These are phyloP conservation scores for Andrena flavipes DNA, from an alignment of 2,888 invertebrate species.

Conservation along the genomic window DNA sequence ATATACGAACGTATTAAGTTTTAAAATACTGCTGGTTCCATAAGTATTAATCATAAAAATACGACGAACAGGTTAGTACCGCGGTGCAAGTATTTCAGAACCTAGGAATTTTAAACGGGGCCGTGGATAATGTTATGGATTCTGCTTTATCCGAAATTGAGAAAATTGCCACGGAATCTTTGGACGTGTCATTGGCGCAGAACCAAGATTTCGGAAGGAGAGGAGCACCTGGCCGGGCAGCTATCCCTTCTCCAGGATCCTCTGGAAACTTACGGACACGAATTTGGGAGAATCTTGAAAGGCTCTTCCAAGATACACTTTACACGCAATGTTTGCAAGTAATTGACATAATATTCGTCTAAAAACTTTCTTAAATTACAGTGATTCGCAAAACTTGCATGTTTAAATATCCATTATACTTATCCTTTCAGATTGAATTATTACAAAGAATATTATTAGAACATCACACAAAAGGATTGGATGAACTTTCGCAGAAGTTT, in stretches of 20 bases:
- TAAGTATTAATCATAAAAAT: slow-evolving; percentile 23
- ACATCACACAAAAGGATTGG: slow-evolving; percentile 78
- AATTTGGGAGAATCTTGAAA: slow-evolving; percentile 96
- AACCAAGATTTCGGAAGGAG: slow-evolving; percentile 78
- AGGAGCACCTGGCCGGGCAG: slow-evolving; percentile 87
- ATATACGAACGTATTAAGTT: slow-evolving; percentile 26
- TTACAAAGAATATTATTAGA: slow-evolving; percentile 79
- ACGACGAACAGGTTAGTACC: slow-evolving; percentile 85
- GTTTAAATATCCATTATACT: slow-evolving; percentile 1
- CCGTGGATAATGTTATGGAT: slow-evolving; percentile 85
- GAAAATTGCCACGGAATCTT: slow-evolving; percentile 84
- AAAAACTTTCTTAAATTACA: background rate
- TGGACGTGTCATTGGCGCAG: slow-evolving; percentile 84
- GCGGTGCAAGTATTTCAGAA: slow-evolving; percentile 89
- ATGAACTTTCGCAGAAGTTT: slow-evolving; percentile 85
- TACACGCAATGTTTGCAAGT: slow-evolving; percentile 91
- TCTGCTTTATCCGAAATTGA: slow-evolving; percentile 84
- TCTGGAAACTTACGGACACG: slow-evolving; percentile 88
- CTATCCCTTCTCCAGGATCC: slow-evolving; percentile 87
- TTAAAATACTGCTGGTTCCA: slow-evolving; percentile 3
- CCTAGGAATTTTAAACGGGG: slow-evolving; percentile 84
- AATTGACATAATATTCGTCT: slow-evolving; percentile 30
- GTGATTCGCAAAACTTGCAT: background rate
- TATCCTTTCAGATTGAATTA: slow-evolving; percentile 75
- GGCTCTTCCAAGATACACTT: slow-evolving; percentile 91